A percentile compares a stretch with the other conserved stretches of the same genome.
phyloP scores from a whole-genome alignment of 2,888 invertebrate species.

The Idaea straminata region DNA sequence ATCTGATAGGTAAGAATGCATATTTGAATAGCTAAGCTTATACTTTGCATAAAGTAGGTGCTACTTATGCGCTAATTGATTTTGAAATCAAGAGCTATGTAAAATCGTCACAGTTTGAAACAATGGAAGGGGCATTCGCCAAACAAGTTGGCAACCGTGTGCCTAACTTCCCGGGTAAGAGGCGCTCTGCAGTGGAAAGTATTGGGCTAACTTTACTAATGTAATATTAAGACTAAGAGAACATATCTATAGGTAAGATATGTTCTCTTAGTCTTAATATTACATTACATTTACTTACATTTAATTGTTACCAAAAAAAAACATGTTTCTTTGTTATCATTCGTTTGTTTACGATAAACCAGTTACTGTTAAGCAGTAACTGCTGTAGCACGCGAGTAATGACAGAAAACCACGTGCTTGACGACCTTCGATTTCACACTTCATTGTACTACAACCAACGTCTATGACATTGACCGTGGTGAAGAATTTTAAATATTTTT shows the following conservation, averaged over 20 bases:
- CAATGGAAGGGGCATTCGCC: neutral
- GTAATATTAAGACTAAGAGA: too few relatives aligned
- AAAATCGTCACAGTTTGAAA: neutral
- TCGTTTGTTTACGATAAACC: neutral
- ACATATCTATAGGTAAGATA: too few relatives aligned
- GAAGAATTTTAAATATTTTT: neutral
- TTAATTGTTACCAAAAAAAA: neutral
- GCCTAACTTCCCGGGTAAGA: too few relatives aligned
- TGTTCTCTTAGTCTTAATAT: too few relatives aligned
- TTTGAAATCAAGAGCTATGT: neutral
- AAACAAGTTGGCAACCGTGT: neutral
- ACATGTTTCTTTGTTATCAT: neutral
- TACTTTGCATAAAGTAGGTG: neutral
- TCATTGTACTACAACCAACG: neutral
- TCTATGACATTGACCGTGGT: neutral
- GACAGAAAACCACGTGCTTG: too few relatives aligned
- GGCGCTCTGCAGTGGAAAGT: too few relatives aligned
- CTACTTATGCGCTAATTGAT: neutral
- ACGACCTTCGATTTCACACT: neutral
- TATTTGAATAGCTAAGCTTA: neutral
- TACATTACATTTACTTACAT: too few relatives aligned
- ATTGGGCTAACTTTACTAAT: too few relatives aligned
- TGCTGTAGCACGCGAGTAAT: too few relatives aligned
- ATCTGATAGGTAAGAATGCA: neutral
- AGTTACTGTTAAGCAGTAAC: neutral